phyloP scores from a whole-genome alignment of 2,888 invertebrate genomes.

The Polydrusus pterygomalis region DNA sequence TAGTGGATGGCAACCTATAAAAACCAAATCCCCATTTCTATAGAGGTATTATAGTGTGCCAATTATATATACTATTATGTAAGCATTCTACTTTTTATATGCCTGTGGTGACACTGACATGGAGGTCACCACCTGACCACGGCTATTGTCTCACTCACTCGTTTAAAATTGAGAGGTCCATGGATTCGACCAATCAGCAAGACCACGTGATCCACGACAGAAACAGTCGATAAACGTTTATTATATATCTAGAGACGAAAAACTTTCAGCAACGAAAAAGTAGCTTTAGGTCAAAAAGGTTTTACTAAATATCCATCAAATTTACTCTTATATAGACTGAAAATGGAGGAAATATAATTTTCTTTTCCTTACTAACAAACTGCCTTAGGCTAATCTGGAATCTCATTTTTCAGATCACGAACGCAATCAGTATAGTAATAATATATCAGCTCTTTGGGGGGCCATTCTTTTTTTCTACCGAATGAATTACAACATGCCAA shows the following conservation, averaged over 20 bases:
- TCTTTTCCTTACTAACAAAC: background rate
- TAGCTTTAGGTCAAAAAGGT: background rate
- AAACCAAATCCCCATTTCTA: too few relatives aligned
- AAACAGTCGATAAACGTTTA: background rate
- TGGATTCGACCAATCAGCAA: too few relatives aligned
- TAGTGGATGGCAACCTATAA: too few relatives aligned
- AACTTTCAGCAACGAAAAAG: background rate
- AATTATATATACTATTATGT: too few relatives aligned
- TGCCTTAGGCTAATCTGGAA: constrained; percentile 21
- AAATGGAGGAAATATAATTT: constrained; percentile 8
- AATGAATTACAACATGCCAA: background rate
- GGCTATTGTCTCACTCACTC: too few relatives aligned
- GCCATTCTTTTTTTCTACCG: background rate
- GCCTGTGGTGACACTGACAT: too few relatives aligned
- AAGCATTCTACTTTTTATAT: too few relatives aligned
- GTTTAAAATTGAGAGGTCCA: too few relatives aligned
- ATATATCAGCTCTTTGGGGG: background rate
- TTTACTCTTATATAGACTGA: background rate
- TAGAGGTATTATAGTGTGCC: too few relatives aligned
- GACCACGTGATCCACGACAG: too few relatives aligned
- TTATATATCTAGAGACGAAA: too few relatives aligned
- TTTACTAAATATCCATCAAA: background rate
- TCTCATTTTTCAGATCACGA: constrained; percentile 19
- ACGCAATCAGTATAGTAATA: constrained; percentile 13
- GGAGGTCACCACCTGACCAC: too few relatives aligned